A percentile compares a stretch with the other conserved stretches of the same genome.
Evolutionary conservation across 2,113 vertebrate genomes (phyloP).

Genomic region (Eulemur rufifrons): DNA sequence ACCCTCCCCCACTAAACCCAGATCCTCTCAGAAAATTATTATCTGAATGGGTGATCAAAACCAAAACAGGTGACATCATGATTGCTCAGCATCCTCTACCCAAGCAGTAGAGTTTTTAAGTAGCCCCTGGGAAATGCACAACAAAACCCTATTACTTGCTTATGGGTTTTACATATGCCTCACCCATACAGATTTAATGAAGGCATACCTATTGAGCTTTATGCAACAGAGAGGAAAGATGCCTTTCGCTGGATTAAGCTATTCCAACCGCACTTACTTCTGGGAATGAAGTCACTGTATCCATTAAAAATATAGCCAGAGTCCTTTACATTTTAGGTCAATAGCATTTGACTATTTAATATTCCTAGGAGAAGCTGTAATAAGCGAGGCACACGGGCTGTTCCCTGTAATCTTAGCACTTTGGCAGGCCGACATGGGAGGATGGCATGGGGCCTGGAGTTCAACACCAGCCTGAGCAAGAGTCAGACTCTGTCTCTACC

Average conservation of each 20-base stretch:
- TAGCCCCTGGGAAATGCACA: conserved; percentile 57
- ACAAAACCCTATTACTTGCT: conserved; percentile 66
- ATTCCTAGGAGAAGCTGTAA: not conserved
- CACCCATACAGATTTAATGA: conserved; percentile 51
- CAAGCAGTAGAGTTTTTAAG: conserved; percentile 60
- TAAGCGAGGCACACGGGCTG: not conserved
- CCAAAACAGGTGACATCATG: conserved; percentile 72
- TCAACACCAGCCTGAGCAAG: too few species aligned
- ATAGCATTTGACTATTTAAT: not conserved
- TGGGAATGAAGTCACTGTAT: conserved; percentile 38
- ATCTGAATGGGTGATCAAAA: conserved; percentile 76
- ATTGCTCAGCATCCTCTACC: conserved; percentile 60
- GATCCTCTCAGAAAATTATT: conserved; percentile 70
- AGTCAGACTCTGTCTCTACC: too few species aligned
- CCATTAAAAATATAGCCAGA: not conserved
- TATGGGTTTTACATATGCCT: conserved; percentile 56
- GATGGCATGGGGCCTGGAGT: too few species aligned
- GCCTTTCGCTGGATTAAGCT: conserved; percentile 27
- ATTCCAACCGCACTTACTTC: conserved; percentile 57
- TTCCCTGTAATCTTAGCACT: too few species aligned
- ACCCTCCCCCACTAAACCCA: not conserved
- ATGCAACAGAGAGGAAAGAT: conserved; percentile 37
- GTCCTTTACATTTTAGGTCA: conserved; percentile 48
- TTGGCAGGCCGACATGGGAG: too few species aligned
- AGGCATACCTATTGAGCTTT: conserved; percentile 54